A percentile compares a stretch with the other conserved stretches of the same genome.
Conservation (phyloP, 1,140 invertebrate genomes). For the Macrostomum lignano region DNA sequence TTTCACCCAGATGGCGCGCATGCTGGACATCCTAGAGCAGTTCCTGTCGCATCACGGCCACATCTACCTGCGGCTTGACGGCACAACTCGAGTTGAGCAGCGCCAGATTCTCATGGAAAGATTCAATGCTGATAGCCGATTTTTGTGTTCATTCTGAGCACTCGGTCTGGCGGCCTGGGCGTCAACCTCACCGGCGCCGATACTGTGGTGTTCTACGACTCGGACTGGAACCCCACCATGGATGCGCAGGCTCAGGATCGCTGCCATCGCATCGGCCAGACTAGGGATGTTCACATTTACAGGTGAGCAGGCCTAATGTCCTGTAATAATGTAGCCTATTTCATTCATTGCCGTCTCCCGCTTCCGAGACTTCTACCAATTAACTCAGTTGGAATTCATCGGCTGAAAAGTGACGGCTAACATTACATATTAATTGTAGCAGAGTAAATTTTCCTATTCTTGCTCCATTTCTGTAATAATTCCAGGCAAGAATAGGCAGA, state of each 20-base stretch:
- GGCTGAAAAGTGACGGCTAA: too few relatives aligned
- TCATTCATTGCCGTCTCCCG: too few relatives aligned
- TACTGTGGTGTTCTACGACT: constrained; percentile 97
- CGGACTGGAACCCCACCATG: constrained; percentile 99
- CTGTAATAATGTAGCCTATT: too few relatives aligned
- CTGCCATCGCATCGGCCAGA: constrained; percentile 93
- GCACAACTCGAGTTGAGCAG: constrained; percentile 76
- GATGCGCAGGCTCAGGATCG: constrained; percentile 89
- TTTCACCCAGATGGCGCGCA: constrained; percentile 99
- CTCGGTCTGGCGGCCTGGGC: constrained; percentile 81
- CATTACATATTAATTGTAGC: too few relatives aligned
- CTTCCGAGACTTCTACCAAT: too few relatives aligned
- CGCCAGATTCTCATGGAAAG: constrained; percentile 83
- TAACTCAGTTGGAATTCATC: too few relatives aligned
- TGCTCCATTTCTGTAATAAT: too few relatives aligned
- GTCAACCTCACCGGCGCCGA: constrained; percentile 96
- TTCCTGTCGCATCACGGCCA: constrained; percentile 90
- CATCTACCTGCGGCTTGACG: constrained; percentile 77
- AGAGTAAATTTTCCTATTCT: too few relatives aligned
- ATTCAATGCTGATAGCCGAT: constrained; percentile 80
- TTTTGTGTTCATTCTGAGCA: constrained; percentile 90
- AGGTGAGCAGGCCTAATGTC: constrained; percentile 57
- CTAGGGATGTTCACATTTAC: constrained; percentile 93
- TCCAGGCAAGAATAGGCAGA: too few relatives aligned
- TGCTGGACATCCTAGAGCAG: constrained; percentile 84